These are phyloP conservation scores for Pemphigus obesinymphae DNA, from an alignment of 1,140 invertebrate species.

Conservation along the genomic window DNA sequence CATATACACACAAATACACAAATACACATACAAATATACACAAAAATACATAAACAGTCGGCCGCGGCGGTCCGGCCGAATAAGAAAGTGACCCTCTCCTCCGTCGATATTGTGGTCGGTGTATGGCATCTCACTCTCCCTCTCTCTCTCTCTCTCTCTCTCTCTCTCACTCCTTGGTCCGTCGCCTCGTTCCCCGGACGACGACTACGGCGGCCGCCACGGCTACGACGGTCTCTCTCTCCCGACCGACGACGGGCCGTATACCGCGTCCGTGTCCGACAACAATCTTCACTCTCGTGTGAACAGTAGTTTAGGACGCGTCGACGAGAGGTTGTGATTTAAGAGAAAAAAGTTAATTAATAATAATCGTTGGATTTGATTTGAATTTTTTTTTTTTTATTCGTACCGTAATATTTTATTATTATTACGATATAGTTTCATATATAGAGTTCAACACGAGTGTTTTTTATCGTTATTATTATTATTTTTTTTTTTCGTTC, in stretches of 20 bases:
- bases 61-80: neutral
- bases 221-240: constrained; percentile 12
- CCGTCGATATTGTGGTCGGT: neutral
- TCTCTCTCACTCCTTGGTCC: neutral
- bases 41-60: neutral
- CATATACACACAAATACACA: neutral
- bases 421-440: neutral
- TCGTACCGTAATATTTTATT: neutral
- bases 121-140: neutral
- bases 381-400: neutral
- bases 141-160: neutral
- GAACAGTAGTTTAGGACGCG: constrained; percentile 39
- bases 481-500: neutral
- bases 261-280: neutral
- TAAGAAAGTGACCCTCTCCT: constrained; percentile 40
- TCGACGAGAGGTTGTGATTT: neutral
- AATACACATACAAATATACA: neutral
- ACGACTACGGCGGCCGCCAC: neutral
- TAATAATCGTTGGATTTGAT: neutral
- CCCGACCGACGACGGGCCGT: neutral
- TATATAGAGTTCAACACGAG: neutral
- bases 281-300: constrained; percentile 27
- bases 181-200: neutral
- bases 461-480: neutral
- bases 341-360: neutral